phyloP scores from a whole-genome alignment of 2,797 vertebrate species.

The Rhodeus uyekii region DNA sequence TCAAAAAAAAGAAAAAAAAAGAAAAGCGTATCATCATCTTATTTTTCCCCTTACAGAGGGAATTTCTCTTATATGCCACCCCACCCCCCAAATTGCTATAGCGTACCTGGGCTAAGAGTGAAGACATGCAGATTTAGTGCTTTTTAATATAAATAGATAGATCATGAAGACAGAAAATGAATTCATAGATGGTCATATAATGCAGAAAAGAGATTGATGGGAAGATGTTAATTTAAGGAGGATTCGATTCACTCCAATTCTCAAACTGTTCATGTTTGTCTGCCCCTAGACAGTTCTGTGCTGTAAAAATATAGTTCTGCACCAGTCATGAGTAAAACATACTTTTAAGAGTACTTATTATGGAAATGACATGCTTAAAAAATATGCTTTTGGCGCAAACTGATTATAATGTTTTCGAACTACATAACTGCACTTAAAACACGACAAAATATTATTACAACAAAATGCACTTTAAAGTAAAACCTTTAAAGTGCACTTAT shows the following conservation, averaged over 20 bases:
- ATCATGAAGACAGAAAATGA: constrained; percentile 54
- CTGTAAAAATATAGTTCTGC: background rate
- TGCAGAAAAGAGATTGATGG: constrained; percentile 65
- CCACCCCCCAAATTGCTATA: constrained; percentile 63
- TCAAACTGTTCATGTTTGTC: background rate
- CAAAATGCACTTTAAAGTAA: background rate
- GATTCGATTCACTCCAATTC: background rate
- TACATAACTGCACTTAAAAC: background rate
- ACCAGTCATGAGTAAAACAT: background rate
- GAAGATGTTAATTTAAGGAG: constrained; percentile 43
- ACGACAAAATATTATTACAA: background rate
- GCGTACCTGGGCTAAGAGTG: constrained; percentile 61
- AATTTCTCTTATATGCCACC: constrained; percentile 73
- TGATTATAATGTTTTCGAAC: background rate
- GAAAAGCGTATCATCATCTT: constrained; percentile 77
- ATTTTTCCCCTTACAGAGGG: constrained; percentile 77
- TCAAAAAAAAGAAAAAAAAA: constrained; percentile 72
- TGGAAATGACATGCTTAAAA: background rate
- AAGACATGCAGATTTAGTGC: constrained; percentile 65
- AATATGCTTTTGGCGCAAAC: background rate
- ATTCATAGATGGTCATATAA: constrained; percentile 61
- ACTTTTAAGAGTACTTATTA: background rate
- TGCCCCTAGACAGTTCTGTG: background rate
- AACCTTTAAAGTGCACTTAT: background rate
- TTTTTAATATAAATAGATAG: constrained; percentile 53